Base-by-base conservation (phyloP, 1,140 invertebrate genomes). In the Ridgeia piscesae region DNA sequence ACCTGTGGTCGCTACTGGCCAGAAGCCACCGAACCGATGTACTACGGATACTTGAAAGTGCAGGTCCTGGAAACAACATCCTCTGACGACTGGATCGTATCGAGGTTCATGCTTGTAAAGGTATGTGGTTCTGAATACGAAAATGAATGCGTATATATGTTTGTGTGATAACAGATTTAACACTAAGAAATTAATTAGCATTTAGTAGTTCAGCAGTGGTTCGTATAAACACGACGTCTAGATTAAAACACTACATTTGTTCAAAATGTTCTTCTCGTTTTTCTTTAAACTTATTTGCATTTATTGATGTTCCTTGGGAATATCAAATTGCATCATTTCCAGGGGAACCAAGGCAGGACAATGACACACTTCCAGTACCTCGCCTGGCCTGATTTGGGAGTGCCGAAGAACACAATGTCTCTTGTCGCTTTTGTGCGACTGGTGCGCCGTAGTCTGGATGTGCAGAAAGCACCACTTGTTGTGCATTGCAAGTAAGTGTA, bases 361-460 rank as follows among this genome's bases (percentile, higher is more conserved):
- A 34, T 92, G 33, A 89, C 33, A 34, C 91, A 92, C 35, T 99
- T 98, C 96, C 98, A 99, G 96, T 99, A 99, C 95, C 98, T 97
- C 33, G 98, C 98, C n/a, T 99, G 99, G 99, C 99, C 99, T 31
- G 99, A 99, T 96, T 99, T 99, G 96, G 99, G 99, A 31, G 98
- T 99, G 89, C 99, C 99, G 31, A 97, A 97, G 93, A 98, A 98
- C 91, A 98, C 99, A 0, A 97, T 97, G 90, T 98, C 98, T 33
- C 99, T 99, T 96, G 96, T 99, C 88, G 94, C 97, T 93, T 99
- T 98, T 95, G 96, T 99, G 92, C 96, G 97, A 90, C 97, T 97
- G 93, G 98, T 99, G 0, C 97, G 98, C 92, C 94, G 88, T 27
- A 33, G 91, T 92, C 8, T 91, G 1, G 33, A 77, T 21, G 11